A percentile compares a stretch with the other conserved stretches of the same genome.
phyloP scores from a whole-genome alignment of 2,113 vertebrate species.

The Patagioenas fasciata region DNA sequence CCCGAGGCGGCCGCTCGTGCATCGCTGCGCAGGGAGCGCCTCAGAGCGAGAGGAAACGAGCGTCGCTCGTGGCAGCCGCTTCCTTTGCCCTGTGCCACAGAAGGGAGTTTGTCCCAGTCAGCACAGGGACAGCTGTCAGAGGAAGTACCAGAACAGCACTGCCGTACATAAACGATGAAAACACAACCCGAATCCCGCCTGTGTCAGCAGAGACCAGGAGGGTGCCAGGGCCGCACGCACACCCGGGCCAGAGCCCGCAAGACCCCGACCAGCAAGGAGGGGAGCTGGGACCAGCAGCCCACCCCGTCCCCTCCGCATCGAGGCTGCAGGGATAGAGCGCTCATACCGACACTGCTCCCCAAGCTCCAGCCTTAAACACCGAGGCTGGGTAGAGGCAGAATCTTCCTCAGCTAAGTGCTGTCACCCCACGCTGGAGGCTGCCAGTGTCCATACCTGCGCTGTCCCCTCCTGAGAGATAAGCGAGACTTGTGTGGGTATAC shows the following conservation, averaged over 20 bases:
- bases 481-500: constrained; percentile 62
- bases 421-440: not conserved
- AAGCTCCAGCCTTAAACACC: not conserved
- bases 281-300: rapidly evolving
- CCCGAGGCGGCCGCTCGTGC: not conserved
- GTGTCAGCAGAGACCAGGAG: constrained; percentile 6
- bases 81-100: not conserved
- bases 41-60: not conserved
- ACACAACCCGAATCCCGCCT: not conserved
- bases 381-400: not conserved
- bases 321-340: not conserved
- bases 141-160: constrained; percentile 26
- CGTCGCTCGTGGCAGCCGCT: not conserved
- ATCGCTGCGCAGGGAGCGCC: not conserved
- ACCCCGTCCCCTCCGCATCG: not conserved
- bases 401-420: not conserved
- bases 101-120: not conserved
- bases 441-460: constrained; percentile 70
- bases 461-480: constrained; percentile 74
- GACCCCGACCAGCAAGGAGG: not conserved
- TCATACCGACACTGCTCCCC: not conserved
- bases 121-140: not conserved
- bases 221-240: not conserved
- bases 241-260: not conserved
- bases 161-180: not conserved